Base-by-base conservation (phyloP, 2,797 vertebrate genomes). In the Lagothrix lagotricha region DNA sequence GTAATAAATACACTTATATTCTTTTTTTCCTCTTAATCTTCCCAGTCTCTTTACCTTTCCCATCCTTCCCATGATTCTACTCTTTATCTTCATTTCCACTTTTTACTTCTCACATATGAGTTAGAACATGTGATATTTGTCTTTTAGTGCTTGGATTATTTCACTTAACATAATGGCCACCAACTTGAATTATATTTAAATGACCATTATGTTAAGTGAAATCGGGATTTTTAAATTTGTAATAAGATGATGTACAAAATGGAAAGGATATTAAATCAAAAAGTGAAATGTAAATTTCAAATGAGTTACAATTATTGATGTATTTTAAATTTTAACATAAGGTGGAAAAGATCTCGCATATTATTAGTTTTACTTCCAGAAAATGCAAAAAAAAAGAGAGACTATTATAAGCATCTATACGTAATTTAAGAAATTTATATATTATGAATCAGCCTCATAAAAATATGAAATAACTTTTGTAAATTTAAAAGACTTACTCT, bases 291-390 rank as follows among this genome's bases (percentile, higher is more conserved):
- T 67, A 89, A 75, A 73, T 46, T 87, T 90, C n/a, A 95, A 70
- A 94, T 86, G n/a, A 61, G 20, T 92, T 84, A 48, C 4, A 86
- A 36, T 84, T 44, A 72, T 36, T 83, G 20, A 1, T 39, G 0
- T 52, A 83, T 39, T 87, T 76, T n/a, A 92, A 44, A 39, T 89
- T 88, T 95, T 88, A 61, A 81, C 93, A 84, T 57, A 52, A 84
- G 70, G 10, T 50, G 24, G 15, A 76, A 90, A 83, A 83, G 4
- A 46, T 50, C 9, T 95, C 10, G 36, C 52, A n/a, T 76, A 20
- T 73, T 86, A 73, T 67, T 88, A 83, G 6, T 44, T 36, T 44
- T 64, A 52, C 12, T 79, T 90, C 80, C 33, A 95, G 7, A 89
- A 83, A 67, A 96, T 1, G 12, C 17, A 61, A 61, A 84, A 67